Evolutionary conservation across 2,113 vertebrate genomes (phyloP).

Genomic region (Echinops telfairi): DNA sequence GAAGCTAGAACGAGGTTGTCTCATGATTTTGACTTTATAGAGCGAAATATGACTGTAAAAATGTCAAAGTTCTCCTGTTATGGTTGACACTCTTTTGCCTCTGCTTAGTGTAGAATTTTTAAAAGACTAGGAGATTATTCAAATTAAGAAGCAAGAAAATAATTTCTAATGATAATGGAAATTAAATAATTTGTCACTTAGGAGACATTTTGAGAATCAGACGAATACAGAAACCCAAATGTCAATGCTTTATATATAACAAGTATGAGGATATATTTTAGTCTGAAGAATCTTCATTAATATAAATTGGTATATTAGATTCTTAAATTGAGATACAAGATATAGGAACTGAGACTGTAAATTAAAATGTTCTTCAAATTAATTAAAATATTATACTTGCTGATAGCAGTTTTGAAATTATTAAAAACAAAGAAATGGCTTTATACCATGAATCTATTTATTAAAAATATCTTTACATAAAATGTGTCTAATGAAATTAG

Average conservation of each 20-base stretch:
- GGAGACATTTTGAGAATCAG: conserved; percentile 69
- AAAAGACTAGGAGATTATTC: not conserved
- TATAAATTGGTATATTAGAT: conserved; percentile 84
- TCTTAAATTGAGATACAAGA: conserved; percentile 78
- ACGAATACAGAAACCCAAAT: conserved; percentile 66
- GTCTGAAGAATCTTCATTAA: conserved; percentile 80
- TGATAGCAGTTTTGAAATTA: conserved; percentile 72
- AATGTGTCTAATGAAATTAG: conserved; percentile 39
- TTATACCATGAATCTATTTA: conserved; percentile 57
- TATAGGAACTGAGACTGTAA: conserved; percentile 72
- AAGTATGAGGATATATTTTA: conserved; percentile 75
- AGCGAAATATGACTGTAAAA: not conserved
- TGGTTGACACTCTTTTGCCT: not conserved
- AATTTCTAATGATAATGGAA: conserved; percentile 50
- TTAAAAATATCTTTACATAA: conserved; percentile 60
- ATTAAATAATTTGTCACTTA: conserved; percentile 73
- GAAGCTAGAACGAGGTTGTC: not conserved
- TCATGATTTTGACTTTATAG: not conserved
- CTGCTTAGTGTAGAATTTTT: not conserved
- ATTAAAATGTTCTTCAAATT: conserved; percentile 79
- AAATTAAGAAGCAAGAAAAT: conserved; percentile 62
- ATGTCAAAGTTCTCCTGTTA: not conserved
- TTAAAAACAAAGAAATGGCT: conserved; percentile 75
- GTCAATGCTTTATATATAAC: conserved; percentile 77
- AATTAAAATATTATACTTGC: conserved; percentile 76